phyloP scores from a whole-genome alignment of 53 echinoderm and acorn worm genomes.

The Mesocentrotus franciscanus region DNA sequence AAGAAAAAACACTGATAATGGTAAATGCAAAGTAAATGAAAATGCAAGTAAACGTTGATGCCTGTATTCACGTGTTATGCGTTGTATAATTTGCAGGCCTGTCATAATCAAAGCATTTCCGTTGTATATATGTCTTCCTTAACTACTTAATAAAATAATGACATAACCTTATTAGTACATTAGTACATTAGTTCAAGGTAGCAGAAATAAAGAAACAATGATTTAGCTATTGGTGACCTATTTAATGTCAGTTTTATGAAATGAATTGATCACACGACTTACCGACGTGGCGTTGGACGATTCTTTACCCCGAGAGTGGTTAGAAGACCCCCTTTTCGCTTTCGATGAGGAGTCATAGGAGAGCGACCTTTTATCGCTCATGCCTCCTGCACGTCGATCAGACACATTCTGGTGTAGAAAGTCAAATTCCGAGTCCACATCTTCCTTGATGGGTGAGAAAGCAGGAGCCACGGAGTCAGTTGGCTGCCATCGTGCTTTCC shows the following conservation, averaged over 20 bases:
- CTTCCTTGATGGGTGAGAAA: slow-evolving; percentile 88
- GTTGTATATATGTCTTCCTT: too few relatives aligned
- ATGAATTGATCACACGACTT: background rate
- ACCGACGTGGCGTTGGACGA: slow-evolving; percentile 58
- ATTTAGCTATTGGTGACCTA: background rate
- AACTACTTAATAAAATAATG: too few relatives aligned
- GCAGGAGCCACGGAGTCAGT: slow-evolving; percentile 79
- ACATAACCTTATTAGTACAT: too few relatives aligned
- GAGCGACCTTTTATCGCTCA: slow-evolving; percentile 44
- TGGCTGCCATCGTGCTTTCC: slow-evolving; percentile 68
- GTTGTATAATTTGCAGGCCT: too few relatives aligned
- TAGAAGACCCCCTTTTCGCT: background rate
- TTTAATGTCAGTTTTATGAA: background rate
- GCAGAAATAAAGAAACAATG: background rate
- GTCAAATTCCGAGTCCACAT: slow-evolving; percentile 80
- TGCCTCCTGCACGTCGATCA: slow-evolving; percentile 42
- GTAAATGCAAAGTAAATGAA: too few relatives aligned
- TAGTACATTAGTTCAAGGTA: background rate
- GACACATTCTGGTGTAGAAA: slow-evolving; percentile 51
- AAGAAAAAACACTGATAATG: background rate
- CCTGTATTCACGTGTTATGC: too few relatives aligned
- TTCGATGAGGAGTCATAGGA: slow-evolving; percentile 46
- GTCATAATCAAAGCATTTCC: too few relatives aligned
- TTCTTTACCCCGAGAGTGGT: slow-evolving; percentile 55
- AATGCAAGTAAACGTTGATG: too few relatives aligned